Evolutionary conservation across 2,797 vertebrate species (phyloP), one percentile per base, ranked within the genome.

Genomic region (Bufotes viridis): DNA sequence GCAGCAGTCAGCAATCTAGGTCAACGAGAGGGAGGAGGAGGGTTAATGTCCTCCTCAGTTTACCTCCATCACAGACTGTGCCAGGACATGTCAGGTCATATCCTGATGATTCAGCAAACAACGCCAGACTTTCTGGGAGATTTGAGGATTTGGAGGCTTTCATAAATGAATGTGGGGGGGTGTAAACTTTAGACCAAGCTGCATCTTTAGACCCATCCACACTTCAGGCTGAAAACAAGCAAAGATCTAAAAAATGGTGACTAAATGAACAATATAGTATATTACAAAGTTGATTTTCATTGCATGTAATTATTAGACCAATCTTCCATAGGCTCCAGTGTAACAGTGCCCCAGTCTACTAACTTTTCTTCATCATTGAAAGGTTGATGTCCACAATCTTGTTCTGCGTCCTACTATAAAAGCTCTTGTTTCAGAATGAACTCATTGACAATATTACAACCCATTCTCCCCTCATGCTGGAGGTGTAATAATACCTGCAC

Each of bases 71-170:
- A 42, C 49, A n/a, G 61, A 61, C 61, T 42, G 13, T 22, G 55
- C 78, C 60, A 81, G 60, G 79, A 81, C 79, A 81, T 49, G 58
- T 81, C 79, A 63, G 79, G 60, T 63, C 79, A 63, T 22, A 34
- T n/a, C 79, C 60, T n/a, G 0, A 63, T 65, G 24, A 81, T 49
- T 22, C 34, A 20, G 58, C 12, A 13, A 29, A 58, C 53, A 13
- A 12, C 29, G 1, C 7, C 34, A 8, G 17, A 12, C 34, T 51
- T 75, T 20, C 18, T 53, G 9, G 42, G 74, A 53, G 4, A 29
- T 63, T 18, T 8, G 67, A 26, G 67, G 26, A 4, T 14, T 29
- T 34, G 15, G 15, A 72, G 29, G 0, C 67, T 29, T 69, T 34
- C 17, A 34, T 42, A 17, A 72, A 72, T 72, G 17, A 34, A 60